A percentile compares a stretch with the other conserved stretches of the same genome.
Conservation (phyloP, 1,140 invertebrate genomes). For the Lepidurus packardi region DNA sequence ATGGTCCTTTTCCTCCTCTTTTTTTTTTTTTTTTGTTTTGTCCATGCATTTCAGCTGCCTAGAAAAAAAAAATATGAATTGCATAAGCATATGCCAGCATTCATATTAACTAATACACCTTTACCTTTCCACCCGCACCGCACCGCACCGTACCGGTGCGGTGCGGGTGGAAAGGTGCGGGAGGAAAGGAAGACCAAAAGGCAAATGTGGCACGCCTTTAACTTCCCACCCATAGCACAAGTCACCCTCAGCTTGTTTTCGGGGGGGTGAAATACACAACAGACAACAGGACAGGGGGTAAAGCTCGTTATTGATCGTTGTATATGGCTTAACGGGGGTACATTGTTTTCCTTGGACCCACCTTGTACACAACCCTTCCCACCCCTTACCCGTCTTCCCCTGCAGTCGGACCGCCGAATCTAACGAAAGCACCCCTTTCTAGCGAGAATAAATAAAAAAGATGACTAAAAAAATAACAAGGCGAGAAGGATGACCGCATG, state of each 20-base stretch:
- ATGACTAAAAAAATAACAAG: too few species aligned
- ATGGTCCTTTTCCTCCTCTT: neutral
- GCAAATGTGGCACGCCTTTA: neutral
- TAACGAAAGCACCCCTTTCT: neutral
- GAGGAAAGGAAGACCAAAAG: neutral
- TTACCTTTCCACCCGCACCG: too few species aligned
- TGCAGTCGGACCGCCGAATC: neutral
- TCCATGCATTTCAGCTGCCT: neutral
- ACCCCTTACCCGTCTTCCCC: neutral
- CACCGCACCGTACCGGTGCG: too few species aligned
- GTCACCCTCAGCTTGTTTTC: neutral
- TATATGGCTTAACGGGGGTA: conserved; percentile 9
- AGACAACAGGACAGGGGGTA: neutral
- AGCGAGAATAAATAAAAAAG: neutral
- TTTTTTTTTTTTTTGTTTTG: neutral
- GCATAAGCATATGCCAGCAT: neutral
- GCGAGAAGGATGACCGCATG: neutral
- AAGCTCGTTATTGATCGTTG: conserved; percentile 21
- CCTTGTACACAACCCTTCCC: conserved; percentile 7
- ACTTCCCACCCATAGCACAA: neutral
- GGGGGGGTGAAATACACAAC: neutral
- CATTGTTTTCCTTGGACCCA: conserved; percentile 19
- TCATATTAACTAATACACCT: too few species aligned
- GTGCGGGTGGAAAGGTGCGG: too few species aligned
- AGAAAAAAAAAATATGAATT: neutral